A percentile compares a stretch with the other conserved stretches of the same genome.
Evolutionary conservation across 2,888 invertebrate species (phyloP).

Genomic region (Ectemnius lituratus): DNA sequence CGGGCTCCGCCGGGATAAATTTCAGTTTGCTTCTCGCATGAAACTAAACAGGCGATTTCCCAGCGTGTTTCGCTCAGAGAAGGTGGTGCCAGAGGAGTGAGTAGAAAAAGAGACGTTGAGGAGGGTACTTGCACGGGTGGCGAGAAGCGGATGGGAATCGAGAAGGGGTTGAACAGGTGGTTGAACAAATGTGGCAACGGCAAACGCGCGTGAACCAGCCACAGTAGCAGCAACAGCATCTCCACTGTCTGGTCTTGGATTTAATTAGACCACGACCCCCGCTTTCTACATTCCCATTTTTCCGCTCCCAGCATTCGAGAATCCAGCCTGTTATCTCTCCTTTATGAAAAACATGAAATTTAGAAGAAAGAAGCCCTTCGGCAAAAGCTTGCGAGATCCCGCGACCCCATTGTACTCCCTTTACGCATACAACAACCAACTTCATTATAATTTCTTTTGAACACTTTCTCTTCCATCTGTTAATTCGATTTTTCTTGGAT

Average conservation of each 20-base stretch:
- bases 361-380: neutral
- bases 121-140: constrained; percentile 27
- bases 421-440: no score
- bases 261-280: constrained; percentile 35
- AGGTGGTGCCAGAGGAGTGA: constrained; percentile 13
- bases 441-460: no score
- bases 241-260: constrained; percentile 26
- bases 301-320: neutral
- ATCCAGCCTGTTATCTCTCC: neutral
- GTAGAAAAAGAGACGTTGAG: constrained; percentile 28
- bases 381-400: neutral
- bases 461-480: no score
- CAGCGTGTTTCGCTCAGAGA: neutral
- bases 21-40: no score
- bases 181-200: constrained; percentile 49
- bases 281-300: constrained; percentile 7
- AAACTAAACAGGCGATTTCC: no score
- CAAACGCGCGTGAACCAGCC: constrained; percentile 9
- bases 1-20: no score
- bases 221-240: neutral
- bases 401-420: no score
- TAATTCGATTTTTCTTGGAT: no score
- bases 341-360: constrained; percentile 6
- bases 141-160: constrained; percentile 31
- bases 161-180: constrained; percentile 52